Conservation (phyloP, 2,113 vertebrate genomes). For the Alectura lathami region DNA sequence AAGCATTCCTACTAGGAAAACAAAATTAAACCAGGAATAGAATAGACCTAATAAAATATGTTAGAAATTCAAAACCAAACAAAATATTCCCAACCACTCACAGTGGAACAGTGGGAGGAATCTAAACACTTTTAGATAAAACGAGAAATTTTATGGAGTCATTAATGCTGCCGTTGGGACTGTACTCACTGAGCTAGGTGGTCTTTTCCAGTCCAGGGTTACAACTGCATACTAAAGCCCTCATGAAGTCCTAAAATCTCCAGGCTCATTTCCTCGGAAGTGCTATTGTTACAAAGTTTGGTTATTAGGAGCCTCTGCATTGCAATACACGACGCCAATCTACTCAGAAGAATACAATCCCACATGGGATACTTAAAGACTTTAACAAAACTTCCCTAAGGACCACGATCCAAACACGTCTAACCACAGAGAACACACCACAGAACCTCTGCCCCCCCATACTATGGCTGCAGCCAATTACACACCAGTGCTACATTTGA, state of each 20-base stretch:
- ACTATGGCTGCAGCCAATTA: not conserved
- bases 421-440: conserved; percentile 40
- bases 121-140: not conserved
- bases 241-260: conserved; percentile 30
- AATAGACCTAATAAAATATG: not conserved
- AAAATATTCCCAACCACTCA: not conserved
- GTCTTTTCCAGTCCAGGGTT: conserved; percentile 35
- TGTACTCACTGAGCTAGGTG: conserved; percentile 41
- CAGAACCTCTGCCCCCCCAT: conserved; percentile 34
- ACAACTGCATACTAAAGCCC: not conserved
- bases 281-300: conserved; percentile 6
- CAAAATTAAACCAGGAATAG: not conserved
- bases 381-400: not conserved
- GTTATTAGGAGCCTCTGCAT: conserved; percentile 47
- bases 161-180: not conserved
- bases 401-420: not conserved
- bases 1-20: not conserved
- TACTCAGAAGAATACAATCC: not conserved
- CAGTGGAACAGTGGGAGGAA: not conserved
- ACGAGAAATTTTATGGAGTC: not conserved
- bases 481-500: not conserved
- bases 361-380: conserved; percentile 15
- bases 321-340: not conserved
- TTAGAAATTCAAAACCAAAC: not conserved
- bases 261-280: conserved; percentile 63